Percentiles rank a stretch among this genome's conserved stretches.
Evolutionary conservation across 2,113 vertebrate species (phyloP).

Genomic region (Sorex fumeus): DNA sequence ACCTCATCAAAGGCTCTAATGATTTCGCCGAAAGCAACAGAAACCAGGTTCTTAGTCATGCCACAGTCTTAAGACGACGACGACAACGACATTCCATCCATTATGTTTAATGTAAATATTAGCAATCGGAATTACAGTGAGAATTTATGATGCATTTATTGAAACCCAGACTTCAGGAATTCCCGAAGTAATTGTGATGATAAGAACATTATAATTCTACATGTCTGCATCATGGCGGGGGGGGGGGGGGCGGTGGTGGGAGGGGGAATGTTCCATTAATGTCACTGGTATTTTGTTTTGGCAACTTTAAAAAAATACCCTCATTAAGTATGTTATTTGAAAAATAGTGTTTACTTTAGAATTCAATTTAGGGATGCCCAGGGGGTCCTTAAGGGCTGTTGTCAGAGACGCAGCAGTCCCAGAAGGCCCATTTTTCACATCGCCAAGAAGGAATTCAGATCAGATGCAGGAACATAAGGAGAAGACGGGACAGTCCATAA

Average conservation of each 20-base stretch:
- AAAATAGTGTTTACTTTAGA: slow-evolving; percentile 71
- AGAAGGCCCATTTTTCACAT: slow-evolving; percentile 52
- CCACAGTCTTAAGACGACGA: not conserved
- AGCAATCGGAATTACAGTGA: slow-evolving; percentile 62
- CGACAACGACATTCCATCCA: not conserved
- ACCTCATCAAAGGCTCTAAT: slow-evolving; percentile 22
- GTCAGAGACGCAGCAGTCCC: slow-evolving; percentile 55
- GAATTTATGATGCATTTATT: slow-evolving; percentile 71
- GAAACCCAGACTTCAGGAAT: slow-evolving; percentile 68
- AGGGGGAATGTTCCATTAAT: slow-evolving; percentile 43
- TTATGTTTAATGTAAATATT: slow-evolving; percentile 67
- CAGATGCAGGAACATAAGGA: not conserved
- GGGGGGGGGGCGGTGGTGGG: slow-evolving; percentile 6
- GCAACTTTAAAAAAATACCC: slow-evolving; percentile 61
- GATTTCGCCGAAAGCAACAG: slow-evolving; percentile 47
- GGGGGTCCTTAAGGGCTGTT: not conserved
- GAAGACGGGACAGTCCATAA: not conserved
- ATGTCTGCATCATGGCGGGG: slow-evolving; percentile 26
- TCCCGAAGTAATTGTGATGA: slow-evolving; percentile 43
- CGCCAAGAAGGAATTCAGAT: slow-evolving; percentile 40
- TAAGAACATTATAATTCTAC: slow-evolving; percentile 69
- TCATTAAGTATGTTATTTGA: slow-evolving; percentile 69
- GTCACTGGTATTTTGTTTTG: slow-evolving; percentile 72
- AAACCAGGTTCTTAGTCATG: slow-evolving; percentile 48
- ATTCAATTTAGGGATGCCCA: slow-evolving; percentile 57